Conservation (phyloP, 2,888 invertebrate species). For the Tetragnatha montana region DNA sequence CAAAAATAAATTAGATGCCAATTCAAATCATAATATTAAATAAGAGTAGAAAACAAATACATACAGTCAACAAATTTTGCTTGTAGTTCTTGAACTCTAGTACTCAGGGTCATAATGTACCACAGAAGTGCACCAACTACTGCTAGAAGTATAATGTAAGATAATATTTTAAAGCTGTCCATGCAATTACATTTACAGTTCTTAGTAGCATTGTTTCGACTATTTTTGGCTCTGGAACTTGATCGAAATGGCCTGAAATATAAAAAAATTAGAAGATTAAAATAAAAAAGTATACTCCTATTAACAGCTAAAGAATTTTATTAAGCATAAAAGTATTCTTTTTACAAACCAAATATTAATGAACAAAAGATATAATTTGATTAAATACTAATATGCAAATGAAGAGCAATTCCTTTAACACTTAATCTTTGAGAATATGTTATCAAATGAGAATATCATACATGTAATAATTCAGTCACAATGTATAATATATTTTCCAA, state of each 20-base stretch:
- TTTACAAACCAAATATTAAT: neutral
- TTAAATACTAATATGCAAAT: too few relatives aligned
- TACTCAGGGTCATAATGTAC: conserved; percentile 66
- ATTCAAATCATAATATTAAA: too few relatives aligned
- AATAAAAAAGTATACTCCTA: neutral
- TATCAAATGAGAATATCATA: too few relatives aligned
- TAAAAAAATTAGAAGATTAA: conserved; percentile 9
- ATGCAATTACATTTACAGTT: conserved; percentile 53
- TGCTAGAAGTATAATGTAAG: conserved; percentile 54
- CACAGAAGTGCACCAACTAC: conserved; percentile 63
- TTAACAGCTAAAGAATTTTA: neutral
- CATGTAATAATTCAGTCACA: too few relatives aligned
- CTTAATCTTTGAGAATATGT: too few relatives aligned
- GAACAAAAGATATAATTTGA: neutral
- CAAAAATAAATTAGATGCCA: too few relatives aligned
- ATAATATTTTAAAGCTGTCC: conserved; percentile 53
- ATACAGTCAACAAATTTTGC: conserved; percentile 62
- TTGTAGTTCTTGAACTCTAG: conserved; percentile 66
- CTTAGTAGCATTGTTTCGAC: conserved; percentile 41
- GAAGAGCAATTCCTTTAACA: too few relatives aligned
- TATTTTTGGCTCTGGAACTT: conserved; percentile 45
- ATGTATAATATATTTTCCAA: too few relatives aligned
- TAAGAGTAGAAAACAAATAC: conserved; percentile 11
- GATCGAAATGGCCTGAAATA: conserved; percentile 63
- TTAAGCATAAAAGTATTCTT: neutral